A percentile compares a stretch with the other conserved stretches of the same genome.
Evolutionary conservation across 2,888 invertebrate species (phyloP).

Genomic region (Plusia festucae): DNA sequence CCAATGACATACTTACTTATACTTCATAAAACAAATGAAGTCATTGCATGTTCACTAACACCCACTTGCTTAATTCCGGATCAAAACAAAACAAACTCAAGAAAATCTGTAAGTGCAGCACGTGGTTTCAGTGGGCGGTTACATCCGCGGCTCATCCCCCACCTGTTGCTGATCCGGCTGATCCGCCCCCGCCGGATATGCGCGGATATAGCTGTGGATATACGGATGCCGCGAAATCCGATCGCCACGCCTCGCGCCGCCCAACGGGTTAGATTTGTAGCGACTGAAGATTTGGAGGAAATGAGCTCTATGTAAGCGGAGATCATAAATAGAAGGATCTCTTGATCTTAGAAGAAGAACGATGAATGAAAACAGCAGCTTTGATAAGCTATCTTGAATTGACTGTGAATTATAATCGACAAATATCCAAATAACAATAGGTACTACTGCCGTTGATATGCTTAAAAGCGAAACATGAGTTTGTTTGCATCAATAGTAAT

Average conservation of each 20-base stretch:
- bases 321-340: background rate
- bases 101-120: slow-evolving; percentile 66
- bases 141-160: slow-evolving; percentile 85
- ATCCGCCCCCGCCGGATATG: slow-evolving; percentile 84
- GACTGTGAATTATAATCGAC: too few relatives aligned
- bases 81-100: background rate
- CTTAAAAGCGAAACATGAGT: too few relatives aligned
- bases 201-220: slow-evolving; percentile 77
- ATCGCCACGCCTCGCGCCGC: slow-evolving; percentile 79
- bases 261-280: slow-evolving; percentile 62
- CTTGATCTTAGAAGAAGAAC: background rate
- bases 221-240: slow-evolving; percentile 70
- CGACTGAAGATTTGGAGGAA: slow-evolving; percentile 19
- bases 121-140: slow-evolving; percentile 85
- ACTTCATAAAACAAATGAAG: too few relatives aligned
- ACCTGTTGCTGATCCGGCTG: slow-evolving; percentile 89
- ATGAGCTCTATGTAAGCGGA: background rate
- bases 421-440: too few relatives aligned
- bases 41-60: too few relatives aligned
- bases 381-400: too few relatives aligned
- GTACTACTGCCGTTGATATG: too few relatives aligned
- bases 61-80: too few relatives aligned
- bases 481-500: too few relatives aligned
- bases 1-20: too few relatives aligned
- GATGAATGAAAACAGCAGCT: too few relatives aligned